Conservation (phyloP, 1,140 invertebrate genomes). For the Drosophila neocordata region DNA sequence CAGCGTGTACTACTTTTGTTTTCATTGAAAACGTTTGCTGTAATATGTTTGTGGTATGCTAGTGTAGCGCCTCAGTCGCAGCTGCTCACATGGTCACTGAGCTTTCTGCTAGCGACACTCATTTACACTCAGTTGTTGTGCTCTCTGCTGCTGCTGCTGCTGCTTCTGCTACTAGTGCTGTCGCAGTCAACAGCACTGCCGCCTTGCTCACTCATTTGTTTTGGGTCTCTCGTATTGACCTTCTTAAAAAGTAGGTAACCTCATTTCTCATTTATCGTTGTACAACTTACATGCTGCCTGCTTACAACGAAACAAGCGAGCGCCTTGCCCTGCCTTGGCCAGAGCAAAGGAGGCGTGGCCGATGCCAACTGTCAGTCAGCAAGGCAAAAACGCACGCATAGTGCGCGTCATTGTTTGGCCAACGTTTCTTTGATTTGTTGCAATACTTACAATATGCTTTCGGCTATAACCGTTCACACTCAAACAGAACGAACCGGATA, state of each 20-base stretch:
- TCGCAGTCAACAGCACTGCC: slow-evolving; percentile 36
- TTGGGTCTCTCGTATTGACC: slow-evolving; percentile 78
- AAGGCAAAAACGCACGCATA: slow-evolving; percentile 33
- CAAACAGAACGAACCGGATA: neutral
- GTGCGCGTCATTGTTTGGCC: slow-evolving; percentile 47
- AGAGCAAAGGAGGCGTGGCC: slow-evolving; percentile 26
- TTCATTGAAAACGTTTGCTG: slow-evolving; percentile 81
- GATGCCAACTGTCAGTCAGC: slow-evolving; percentile 46
- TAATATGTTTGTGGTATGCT: slow-evolving; percentile 76
- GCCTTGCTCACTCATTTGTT: slow-evolving; percentile 71
- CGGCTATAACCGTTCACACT: neutral
- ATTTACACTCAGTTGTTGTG: slow-evolving; percentile 10
- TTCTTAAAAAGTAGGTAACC: slow-evolving; percentile 82
- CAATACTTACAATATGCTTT: neutral
- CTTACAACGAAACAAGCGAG: slow-evolving; percentile 4
- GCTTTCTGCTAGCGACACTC: slow-evolving; percentile 46
- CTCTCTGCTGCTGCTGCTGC: slow-evolving; percentile 3
- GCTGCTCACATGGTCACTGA: slow-evolving; percentile 76
- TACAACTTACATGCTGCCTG: slow-evolving; percentile 77
- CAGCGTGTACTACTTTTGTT: slow-evolving; percentile 78
- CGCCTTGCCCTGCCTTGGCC: slow-evolving; percentile 1
- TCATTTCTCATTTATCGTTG: slow-evolving; percentile 82
- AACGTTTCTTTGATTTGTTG: slow-evolving; percentile 28
- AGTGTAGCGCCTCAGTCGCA: slow-evolving; percentile 28
- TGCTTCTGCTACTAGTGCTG: slow-evolving; percentile 22